Conservation (phyloP, 2,888 invertebrate species). For the Cinara cedri region DNA sequence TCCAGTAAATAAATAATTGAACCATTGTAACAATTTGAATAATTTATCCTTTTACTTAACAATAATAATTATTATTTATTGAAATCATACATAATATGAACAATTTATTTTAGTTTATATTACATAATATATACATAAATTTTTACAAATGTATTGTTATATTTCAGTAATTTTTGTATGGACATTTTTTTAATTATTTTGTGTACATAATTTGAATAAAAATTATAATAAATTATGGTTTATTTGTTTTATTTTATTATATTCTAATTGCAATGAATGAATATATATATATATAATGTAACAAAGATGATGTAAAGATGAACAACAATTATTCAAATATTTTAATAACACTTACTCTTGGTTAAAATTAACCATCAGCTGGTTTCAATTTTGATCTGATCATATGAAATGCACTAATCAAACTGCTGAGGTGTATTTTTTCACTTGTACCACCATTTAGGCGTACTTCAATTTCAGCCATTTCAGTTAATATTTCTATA, state of each 20-base stretch:
- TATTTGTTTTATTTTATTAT: conserved; percentile 21
- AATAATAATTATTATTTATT: conserved; percentile 37
- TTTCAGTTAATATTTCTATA: conserved; percentile 79
- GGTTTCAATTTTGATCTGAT: conserved; percentile 68
- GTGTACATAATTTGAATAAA: conserved; percentile 47
- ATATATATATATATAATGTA: no score
- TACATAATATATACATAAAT: conserved; percentile 15
- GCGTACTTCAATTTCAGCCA: conserved; percentile 89
- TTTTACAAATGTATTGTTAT: conserved; percentile 42
- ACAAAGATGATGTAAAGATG: background rate
- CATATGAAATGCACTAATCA: conserved; percentile 86
- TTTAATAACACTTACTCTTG: background rate
- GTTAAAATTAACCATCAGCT: conserved; percentile 34
- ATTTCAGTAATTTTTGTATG: conserved; percentile 37
- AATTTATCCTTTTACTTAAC: conserved; percentile 9
- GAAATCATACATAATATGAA: conserved; percentile 14
- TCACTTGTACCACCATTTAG: conserved; percentile 87
- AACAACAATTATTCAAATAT: background rate
- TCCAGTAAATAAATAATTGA: conserved; percentile 28
- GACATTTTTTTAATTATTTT: conserved; percentile 40
- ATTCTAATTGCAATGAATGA: background rate
- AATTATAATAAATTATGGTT: conserved; percentile 41
- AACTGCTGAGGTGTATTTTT: conserved; percentile 84
- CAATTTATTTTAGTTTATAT: background rate
- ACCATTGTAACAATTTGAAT: conserved; percentile 36